Evolutionary conservation across 1,140 invertebrate genomes (phyloP).

Genomic region (Plectrocnemia conspersa): DNA sequence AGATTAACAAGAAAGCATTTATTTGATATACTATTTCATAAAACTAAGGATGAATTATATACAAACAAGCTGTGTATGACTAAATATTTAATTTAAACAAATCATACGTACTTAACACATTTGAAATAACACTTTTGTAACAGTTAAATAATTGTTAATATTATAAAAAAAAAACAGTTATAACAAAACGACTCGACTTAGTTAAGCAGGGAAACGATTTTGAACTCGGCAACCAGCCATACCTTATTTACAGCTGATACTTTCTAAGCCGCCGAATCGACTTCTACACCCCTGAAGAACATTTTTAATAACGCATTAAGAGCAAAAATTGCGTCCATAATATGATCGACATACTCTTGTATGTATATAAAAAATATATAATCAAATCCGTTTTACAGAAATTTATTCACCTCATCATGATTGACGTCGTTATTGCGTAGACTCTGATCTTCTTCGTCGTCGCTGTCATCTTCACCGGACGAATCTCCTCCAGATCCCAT

Average conservation of each 20-base stretch:
- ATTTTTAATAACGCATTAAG: background rate
- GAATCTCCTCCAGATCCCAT: constrained; percentile 54
- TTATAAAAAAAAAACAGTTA: no score
- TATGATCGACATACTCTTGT: background rate
- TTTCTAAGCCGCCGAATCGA: constrained; percentile 25
- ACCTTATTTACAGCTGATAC: constrained; percentile 29
- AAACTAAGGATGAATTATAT: no score
- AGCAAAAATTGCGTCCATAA: background rate
- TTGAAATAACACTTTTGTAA: no score
- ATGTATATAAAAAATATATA: background rate
- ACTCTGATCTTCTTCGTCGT: constrained; percentile 64
- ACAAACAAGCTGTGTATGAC: no score
- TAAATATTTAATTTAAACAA: no score
- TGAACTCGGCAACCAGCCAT: constrained; percentile 17
- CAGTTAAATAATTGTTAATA: no score
- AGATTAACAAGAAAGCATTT: no score
- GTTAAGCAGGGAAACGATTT: no score
- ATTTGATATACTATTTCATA: no score
- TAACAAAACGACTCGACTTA: no score
- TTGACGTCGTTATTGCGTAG: constrained; percentile 53
- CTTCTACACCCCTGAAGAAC: constrained; percentile 29
- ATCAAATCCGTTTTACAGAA: background rate
- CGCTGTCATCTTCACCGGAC: constrained; percentile 74
- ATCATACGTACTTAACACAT: no score
- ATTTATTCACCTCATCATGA: constrained; percentile 58